phyloP scores from a whole-genome alignment of 2,797 vertebrate species.

The Aplochiton taeniatus region DNA sequence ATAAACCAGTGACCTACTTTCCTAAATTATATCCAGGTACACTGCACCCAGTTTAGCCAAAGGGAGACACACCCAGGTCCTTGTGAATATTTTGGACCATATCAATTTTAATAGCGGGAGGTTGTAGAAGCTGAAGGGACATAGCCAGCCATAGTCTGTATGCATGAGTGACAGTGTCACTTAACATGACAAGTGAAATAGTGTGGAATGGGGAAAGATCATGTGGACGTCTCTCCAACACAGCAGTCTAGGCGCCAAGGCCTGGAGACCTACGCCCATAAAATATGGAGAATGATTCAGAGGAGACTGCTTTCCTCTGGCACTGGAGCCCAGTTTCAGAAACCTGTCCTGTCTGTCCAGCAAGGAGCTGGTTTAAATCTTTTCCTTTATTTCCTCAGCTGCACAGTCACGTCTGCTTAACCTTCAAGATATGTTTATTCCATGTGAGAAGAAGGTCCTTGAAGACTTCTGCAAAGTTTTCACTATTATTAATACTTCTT shows the following conservation, averaged over 20 bases:
- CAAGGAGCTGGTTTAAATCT: no score
- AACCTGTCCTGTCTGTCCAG: background rate
- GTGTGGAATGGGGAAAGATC: conserved; percentile 27
- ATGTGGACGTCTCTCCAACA: conserved; percentile 22
- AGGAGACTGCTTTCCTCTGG: conserved; percentile 2
- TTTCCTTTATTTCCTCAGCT: no score
- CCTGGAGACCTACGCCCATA: conserved; percentile 27
- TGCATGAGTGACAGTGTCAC: conserved; percentile 40
- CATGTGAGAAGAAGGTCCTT: conserved; percentile 25
- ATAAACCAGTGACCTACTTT: no score
- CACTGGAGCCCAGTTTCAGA: background rate
- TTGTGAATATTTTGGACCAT: conserved; percentile 3
- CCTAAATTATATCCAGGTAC: background rate
- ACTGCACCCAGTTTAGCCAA: background rate
- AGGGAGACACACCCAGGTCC: conserved; percentile 13
- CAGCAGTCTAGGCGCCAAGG: conserved; percentile 13
- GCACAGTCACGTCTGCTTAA: conserved; percentile 19
- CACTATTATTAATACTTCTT: conserved; percentile 10
- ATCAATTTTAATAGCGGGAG: conserved; percentile 23
- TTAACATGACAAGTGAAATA: conserved; percentile 37
- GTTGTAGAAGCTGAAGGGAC: conserved; percentile 27
- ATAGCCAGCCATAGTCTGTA: conserved; percentile 30
- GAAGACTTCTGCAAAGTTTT: conserved; percentile 10
- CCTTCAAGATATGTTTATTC: conserved; percentile 7
- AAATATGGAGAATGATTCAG: conserved; percentile 28